Evolutionary conservation across 1,140 invertebrate genomes (phyloP).

Genomic region (Andricus grossulariae): DNA sequence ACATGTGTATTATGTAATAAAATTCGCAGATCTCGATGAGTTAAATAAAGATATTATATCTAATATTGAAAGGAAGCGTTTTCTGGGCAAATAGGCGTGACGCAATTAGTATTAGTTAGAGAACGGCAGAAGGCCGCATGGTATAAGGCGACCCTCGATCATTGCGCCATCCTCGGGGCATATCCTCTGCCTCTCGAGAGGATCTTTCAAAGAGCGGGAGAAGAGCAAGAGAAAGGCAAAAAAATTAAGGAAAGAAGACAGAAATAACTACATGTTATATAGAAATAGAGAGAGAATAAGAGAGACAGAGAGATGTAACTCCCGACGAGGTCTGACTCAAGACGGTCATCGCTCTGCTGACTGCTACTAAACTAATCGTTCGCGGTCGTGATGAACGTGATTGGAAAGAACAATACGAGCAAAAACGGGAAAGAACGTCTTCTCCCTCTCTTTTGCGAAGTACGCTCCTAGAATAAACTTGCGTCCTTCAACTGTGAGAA

Average conservation of each 20-base stretch:
- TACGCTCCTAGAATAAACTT: background rate
- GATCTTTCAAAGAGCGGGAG: background rate
- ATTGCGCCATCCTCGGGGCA: too few relatives aligned
- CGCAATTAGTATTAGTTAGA: background rate
- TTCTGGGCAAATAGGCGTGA: too few relatives aligned
- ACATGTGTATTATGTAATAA: too few relatives aligned
- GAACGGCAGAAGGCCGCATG: background rate
- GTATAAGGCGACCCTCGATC: too few relatives aligned
- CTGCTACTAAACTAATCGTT: conserved; percentile 26
- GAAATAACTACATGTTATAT: background rate
- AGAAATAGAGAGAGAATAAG: background rate
- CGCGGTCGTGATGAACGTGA: conserved; percentile 29
- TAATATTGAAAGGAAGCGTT: too few relatives aligned
- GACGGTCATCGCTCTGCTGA: conserved; percentile 23
- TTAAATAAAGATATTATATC: too few relatives aligned
- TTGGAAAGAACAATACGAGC: conserved; percentile 23
- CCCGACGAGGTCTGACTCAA: background rate
- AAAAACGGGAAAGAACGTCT: background rate
- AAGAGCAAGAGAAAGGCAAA: background rate
- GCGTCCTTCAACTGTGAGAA: background rate
- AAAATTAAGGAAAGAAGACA: background rate
- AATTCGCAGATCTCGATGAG: too few relatives aligned
- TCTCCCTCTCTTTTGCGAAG: background rate
- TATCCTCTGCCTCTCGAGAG: too few relatives aligned
- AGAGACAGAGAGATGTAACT: background rate